These are phyloP conservation scores for Pygoscelis antarcticus DNA, from an alignment of 2,113 vertebrate genomes.

Conservation along the genomic window DNA sequence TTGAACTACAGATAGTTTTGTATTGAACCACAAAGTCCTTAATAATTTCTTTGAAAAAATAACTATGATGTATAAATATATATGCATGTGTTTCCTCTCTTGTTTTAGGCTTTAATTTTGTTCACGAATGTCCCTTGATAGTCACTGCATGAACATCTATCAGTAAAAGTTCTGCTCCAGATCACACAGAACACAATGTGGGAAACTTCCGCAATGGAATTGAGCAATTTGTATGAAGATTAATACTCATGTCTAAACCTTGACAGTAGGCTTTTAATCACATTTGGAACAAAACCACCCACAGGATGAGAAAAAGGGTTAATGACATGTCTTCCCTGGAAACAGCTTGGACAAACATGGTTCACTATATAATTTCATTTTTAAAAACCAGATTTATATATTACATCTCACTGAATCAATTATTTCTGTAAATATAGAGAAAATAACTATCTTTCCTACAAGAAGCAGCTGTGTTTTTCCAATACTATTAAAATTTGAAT, in stretches of 20 bases:
- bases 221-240: conserved; percentile 7
- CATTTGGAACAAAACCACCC: background rate
- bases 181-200: background rate
- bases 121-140: background rate
- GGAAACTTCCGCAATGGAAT: background rate
- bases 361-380: conserved; percentile 34
- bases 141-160: background rate
- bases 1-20: background rate
- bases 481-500: conserved; percentile 48
- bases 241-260: background rate
- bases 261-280: conserved; percentile 24
- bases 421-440: conserved; percentile 19
- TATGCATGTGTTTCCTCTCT: background rate
- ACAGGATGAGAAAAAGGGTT: conserved; percentile 19
- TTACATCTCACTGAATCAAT: conserved; percentile 23
- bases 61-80: background rate
- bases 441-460: conserved; percentile 33
- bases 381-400: conserved; percentile 45
- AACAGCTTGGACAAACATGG: conserved; percentile 28
- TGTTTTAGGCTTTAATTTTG: background rate
- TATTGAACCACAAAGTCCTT: background rate
- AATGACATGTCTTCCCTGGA: conserved; percentile 11
- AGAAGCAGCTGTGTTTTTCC: conserved; percentile 53
- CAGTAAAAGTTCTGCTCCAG: conserved; percentile 15
- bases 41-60: background rate